Evolutionary conservation across 2,888 invertebrate genomes (phyloP), one percentile per base, ranked within the genome.

Genomic region (Brachylomia viminalis): DNA sequence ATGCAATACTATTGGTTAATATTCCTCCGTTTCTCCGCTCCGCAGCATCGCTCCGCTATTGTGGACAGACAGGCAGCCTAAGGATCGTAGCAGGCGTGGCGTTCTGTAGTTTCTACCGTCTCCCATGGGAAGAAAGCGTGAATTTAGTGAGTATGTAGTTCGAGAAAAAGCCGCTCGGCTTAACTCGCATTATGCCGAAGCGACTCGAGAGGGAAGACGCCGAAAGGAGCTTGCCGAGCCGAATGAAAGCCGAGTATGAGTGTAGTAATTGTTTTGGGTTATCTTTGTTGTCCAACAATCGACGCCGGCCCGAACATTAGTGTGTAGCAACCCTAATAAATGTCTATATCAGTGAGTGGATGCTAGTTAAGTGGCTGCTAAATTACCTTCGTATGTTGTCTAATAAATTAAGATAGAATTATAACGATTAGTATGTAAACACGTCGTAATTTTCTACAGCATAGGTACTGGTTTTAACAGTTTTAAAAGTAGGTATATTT

Each of bases 381-480:
- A 61, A 49, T 77, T 72, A 79, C 59, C 71, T 33, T 2, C 52
- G 33, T 62, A 42, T 70, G 62, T 23, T 47, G 65, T 64, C 10
- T 10, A 38, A 82, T 82, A 69, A 79, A 72, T 82, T 62, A 72
- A 75, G 79, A 82, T 83, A 17, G 1, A 66, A 79, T 68, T 58
- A 64, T 64, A 62, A 76, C 68, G 83, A 73, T 76, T 65, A 64
- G 59, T 61, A 13, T 5, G 42, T 52, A 54, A 70, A 73, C 45
- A 82, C 67, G 27, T 82, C 38, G 54, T 82, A 17, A 76, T 83
- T 75, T 83, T 58, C 42, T 71, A 38, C 52, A 17, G 30, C 17
- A 17, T 58, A 20, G 30, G 58, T 30, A 8, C 17, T 58, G 17
- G 58, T 58, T 10, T 58, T 15, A 30, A 58, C 58, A 30, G 58